Evolutionary conservation across 2,888 invertebrate genomes (phyloP).

Genomic region (Eueremaeus valkanovi): DNA sequence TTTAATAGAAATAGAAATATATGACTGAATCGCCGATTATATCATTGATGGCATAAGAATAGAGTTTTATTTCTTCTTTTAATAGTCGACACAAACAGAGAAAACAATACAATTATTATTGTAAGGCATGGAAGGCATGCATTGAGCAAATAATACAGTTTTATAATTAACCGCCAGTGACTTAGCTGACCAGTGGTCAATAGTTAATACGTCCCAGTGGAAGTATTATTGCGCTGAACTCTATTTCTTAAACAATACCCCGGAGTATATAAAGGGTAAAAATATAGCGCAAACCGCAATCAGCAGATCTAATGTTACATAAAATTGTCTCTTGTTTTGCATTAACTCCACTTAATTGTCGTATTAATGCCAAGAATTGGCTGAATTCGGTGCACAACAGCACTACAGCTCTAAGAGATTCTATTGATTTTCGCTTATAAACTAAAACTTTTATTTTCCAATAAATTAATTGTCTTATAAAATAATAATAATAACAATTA

Average conservation of each 20-base stretch:
- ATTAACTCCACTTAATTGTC: slow-evolving; percentile 18
- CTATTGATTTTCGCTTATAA: not conserved
- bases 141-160: slow-evolving; percentile 1
- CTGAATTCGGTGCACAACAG: not conserved
- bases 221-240: not conserved
- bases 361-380: not conserved
- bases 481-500: no score
- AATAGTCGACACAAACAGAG: not conserved
- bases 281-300: slow-evolving; percentile 24
- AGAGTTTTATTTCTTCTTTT: not conserved
- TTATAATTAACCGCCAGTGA: slow-evolving; percentile 33
- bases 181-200: slow-evolving; percentile 19
- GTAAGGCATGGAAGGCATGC: not conserved
- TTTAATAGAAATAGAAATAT: not conserved
- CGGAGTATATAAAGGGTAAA: slow-evolving; percentile 24
- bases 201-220: slow-evolving; percentile 29
- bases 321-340: slow-evolving; percentile 33
- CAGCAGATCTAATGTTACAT: slow-evolving; percentile 33
- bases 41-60: not conserved
- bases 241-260: slow-evolving; percentile 26
- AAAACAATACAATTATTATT: slow-evolving; percentile 24
- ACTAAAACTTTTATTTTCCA: no score
- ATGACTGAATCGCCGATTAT: not conserved
- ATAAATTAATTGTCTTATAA: no score
- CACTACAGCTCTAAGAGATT: no score